phyloP scores from a whole-genome alignment of 2,888 invertebrate species.

The Drosophila nr. perissopoda region DNA sequence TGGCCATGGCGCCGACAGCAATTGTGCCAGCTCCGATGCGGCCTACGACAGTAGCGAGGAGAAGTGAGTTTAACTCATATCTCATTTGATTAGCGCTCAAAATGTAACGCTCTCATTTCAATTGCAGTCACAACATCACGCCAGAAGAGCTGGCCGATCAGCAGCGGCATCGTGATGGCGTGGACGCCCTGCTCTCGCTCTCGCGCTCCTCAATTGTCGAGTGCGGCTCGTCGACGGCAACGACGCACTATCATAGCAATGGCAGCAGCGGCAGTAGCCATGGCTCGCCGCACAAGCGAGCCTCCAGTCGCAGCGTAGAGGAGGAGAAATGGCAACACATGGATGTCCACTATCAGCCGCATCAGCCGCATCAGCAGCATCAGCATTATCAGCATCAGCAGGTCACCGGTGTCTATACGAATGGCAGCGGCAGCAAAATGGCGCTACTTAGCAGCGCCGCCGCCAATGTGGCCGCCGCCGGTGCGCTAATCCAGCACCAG shows the following conservation, averaged over 20 bases:
- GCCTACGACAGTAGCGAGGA: conserved; percentile 87
- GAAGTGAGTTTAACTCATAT: conserved; percentile 81
- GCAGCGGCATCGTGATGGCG: conserved; percentile 91
- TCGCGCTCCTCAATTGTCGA: conserved; percentile 88
- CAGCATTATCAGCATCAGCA: conserved; percentile 25
- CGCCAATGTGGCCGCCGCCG: conserved; percentile 58
- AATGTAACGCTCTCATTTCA: neutral
- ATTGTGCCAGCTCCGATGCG: conserved; percentile 86
- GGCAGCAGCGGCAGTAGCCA: conserved; percentile 73
- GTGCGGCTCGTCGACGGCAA: conserved; percentile 62
- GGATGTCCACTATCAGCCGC: conserved; percentile 41
- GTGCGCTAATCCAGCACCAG: conserved; percentile 32
- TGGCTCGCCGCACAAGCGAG: conserved; percentile 83
- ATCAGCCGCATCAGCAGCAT: conserved; percentile 19
- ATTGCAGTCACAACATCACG: conserved; percentile 81
- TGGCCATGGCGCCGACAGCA: conserved; percentile 83
- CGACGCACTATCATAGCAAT: conserved; percentile 68
- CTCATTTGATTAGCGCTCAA: neutral
- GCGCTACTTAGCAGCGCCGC: conserved; percentile 77
- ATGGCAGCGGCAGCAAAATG: conserved; percentile 72
- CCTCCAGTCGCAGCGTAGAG: conserved; percentile 81
- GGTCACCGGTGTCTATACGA: conserved; percentile 41
- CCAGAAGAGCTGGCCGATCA: conserved; percentile 88
- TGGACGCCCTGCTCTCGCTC: conserved; percentile 91
- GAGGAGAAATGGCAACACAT: conserved; percentile 65